phyloP scores from a whole-genome alignment of 2,888 invertebrate genomes.

The Meiosimyza decipiens region DNA sequence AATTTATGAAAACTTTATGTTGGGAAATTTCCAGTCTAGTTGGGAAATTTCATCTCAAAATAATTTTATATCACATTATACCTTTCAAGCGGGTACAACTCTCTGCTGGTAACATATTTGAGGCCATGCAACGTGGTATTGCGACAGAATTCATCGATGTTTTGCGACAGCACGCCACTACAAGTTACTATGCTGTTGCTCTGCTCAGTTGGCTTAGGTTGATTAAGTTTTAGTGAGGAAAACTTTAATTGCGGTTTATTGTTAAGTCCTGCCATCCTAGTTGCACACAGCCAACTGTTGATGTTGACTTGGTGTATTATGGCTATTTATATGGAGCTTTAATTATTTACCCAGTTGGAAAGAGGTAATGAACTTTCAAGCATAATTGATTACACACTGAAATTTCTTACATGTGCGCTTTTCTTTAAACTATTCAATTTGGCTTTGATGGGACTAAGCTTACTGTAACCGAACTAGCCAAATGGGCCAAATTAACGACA shows the following conservation, averaged over 20 bases:
- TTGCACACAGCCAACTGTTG: background rate
- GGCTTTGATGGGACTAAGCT: too few relatives aligned
- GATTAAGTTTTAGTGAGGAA: background rate
- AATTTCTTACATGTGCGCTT: too few relatives aligned
- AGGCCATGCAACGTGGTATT: conserved; percentile 80
- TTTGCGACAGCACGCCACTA: conserved; percentile 49
- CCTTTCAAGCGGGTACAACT: conserved; percentile 77
- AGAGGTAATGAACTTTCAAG: too few relatives aligned
- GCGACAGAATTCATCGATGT: conserved; percentile 62
- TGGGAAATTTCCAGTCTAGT: too few relatives aligned
- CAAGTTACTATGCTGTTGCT: conserved; percentile 38
- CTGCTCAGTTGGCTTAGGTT: too few relatives aligned
- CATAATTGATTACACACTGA: too few relatives aligned
- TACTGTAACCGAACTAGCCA: too few relatives aligned
- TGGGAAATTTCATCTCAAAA: background rate
- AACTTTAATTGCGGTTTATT: background rate
- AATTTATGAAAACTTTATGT: too few relatives aligned
- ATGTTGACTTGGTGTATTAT: background rate
- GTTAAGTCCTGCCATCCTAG: background rate
- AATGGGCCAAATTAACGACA: too few relatives aligned
- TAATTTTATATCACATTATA: conserved; percentile 52
- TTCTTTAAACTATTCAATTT: too few relatives aligned
- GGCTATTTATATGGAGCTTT: too few relatives aligned
- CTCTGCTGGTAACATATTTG: conserved; percentile 76
- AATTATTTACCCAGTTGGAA: too few relatives aligned